These are phyloP conservation scores for Alsophila aescularia DNA, from an alignment of 2,888 invertebrate genomes.

Conservation along the genomic window DNA sequence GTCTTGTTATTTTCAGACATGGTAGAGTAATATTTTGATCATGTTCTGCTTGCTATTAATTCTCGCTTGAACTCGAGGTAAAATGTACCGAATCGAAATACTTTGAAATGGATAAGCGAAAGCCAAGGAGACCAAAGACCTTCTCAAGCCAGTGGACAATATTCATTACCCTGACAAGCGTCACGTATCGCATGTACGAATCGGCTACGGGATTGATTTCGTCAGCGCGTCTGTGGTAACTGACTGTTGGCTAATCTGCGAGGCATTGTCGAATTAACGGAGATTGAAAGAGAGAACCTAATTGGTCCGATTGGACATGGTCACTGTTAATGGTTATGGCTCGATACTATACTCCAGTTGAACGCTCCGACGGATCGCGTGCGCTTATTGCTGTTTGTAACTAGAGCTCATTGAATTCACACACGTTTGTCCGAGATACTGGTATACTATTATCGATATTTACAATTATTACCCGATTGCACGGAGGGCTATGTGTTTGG, in stretches of 20 bases:
- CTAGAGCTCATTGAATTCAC: conserved; percentile 12
- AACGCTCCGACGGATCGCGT: conserved; percentile 26
- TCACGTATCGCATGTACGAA: conserved; percentile 23
- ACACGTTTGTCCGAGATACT: conserved; percentile 2
- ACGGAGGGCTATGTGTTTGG: no score
- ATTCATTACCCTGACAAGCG: conserved; percentile 5
- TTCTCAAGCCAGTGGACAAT: conserved; percentile 4
- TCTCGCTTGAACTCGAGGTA: neutral
- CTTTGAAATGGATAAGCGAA: conserved; percentile 5
- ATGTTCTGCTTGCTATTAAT: no score
- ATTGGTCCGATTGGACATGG: conserved; percentile 2
- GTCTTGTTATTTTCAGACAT: no score
- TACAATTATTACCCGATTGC: neutral
- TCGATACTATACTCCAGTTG: conserved; percentile 11
- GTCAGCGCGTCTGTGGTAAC: neutral
- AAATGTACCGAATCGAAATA: conserved; percentile 14
- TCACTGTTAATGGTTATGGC: conserved; percentile 4
- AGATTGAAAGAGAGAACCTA: conserved; percentile 2
- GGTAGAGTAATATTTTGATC: neutral
- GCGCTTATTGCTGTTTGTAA: conserved; percentile 21
- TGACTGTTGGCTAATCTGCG: conserved; percentile 6
- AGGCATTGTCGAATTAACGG: neutral
- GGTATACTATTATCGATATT: neutral
- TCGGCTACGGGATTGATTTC: conserved; percentile 15
- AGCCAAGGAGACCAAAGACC: conserved; percentile 4